Conservation (phyloP, 1,140 invertebrate genomes). For the Pollicipes pollicipes region DNA sequence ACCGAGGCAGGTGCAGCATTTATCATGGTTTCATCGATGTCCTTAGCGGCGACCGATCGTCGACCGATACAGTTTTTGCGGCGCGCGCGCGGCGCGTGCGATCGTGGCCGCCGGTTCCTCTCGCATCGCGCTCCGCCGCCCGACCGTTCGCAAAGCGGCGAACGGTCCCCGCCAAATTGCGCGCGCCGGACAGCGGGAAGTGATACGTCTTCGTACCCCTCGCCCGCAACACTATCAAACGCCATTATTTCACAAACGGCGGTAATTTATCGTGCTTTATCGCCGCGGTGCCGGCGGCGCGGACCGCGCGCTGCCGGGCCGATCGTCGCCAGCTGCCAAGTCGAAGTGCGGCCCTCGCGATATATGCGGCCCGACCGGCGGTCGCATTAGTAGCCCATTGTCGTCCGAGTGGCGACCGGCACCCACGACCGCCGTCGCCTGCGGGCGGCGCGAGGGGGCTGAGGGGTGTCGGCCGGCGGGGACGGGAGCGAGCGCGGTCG, state of each 20-base stretch:
- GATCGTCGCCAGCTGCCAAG: background rate
- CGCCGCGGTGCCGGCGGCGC: too few relatives aligned
- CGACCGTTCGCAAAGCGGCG: background rate
- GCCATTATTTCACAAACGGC: background rate
- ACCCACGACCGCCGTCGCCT: background rate
- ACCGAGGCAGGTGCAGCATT: too few relatives aligned
- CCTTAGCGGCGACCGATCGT: too few relatives aligned
- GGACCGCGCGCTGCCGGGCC: too few relatives aligned
- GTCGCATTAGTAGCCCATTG: background rate
- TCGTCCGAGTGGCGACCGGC: background rate
- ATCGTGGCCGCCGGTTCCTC: background rate
- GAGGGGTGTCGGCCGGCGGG: background rate
- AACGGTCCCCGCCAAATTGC: background rate
- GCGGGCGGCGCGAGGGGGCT: background rate
- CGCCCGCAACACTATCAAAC: background rate
- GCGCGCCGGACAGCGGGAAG: background rate
- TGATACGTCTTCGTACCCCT: background rate
- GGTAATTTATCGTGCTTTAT: constrained; percentile 1
- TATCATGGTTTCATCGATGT: too few relatives aligned
- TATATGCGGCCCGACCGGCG: too few relatives aligned
- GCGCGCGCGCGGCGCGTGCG: too few relatives aligned
- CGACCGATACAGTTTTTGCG: too few relatives aligned
- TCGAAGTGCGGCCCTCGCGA: background rate
- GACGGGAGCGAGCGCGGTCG: too few relatives aligned
- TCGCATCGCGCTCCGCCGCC: background rate